Evolutionary conservation across 2,113 vertebrate species (phyloP), one percentile per base, ranked within the genome.

Genomic region (Xenus cinereus): DNA sequence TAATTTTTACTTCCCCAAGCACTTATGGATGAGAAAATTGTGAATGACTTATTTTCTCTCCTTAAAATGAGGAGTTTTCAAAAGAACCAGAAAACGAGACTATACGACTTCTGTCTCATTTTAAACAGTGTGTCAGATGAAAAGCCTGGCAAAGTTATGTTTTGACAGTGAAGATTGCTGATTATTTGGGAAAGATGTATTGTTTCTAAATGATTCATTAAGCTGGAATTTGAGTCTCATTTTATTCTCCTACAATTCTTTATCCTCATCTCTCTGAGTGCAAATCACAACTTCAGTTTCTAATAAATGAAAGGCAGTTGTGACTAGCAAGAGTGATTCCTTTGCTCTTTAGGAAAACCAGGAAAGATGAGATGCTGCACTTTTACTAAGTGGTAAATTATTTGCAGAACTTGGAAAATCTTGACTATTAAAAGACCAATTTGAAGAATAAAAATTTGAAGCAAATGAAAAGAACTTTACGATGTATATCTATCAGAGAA

Each of bases 201-300:
- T 94, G 75, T 93, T 95, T 95, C 50, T 64, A 94, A 94, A 91
- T 89, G 68, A 95, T 48, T 89, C 68, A 96, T 96, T 89, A 94
- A 91, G 48, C 14, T 77, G 50, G 53, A 93, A 68, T 73, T 92
- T 75, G 89, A 96, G 66, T 88, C 57, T 53, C 76, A 62, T 95
- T 85, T 93, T 91, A 73, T 69, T 91, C 75, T 53, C 43, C 63
- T 62, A n/a, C 43, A 85, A 46, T 91, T 94, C 68, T 93, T 93
- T 84, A 76, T 67, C 39, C 27, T 84, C 60, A 16, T 79, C 79
- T 80, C 39, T 39, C 35, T 51, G 28, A 81, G 23, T 67, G 51
- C 43, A 92, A 93, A 51, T 93, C 64, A 77, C 67, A 88, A 46
- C 80, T 94, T 95, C 67, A n/a, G 32, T 78, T 93, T 84, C 87